phyloP scores from a whole-genome alignment of 2,888 invertebrate genomes.

The Drosophila ustulata region DNA sequence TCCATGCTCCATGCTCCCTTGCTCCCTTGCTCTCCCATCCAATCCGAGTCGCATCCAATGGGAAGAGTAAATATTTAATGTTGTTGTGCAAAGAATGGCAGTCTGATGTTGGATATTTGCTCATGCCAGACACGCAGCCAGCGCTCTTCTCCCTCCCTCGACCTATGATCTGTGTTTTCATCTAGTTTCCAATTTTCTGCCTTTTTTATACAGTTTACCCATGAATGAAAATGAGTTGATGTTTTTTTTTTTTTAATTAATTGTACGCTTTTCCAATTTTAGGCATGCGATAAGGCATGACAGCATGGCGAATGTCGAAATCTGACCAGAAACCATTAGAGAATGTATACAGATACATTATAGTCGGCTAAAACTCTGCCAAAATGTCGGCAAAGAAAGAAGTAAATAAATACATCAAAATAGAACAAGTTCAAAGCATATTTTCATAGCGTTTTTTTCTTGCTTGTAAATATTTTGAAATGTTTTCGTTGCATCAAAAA shows the following conservation, averaged over 20 bases:
- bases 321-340: conserved; percentile 20
- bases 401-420: conserved; percentile 50
- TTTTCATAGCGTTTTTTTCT: conserved; percentile 20
- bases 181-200: conserved; percentile 16
- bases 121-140: conserved; percentile 56
- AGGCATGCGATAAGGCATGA: conserved; percentile 53
- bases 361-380: conserved; percentile 33
- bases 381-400: not conserved
- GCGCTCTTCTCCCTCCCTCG: not conserved
- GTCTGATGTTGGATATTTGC: conserved; percentile 63
- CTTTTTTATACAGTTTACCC: conserved; percentile 23
- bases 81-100: conserved; percentile 64
- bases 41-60: conserved; percentile 8
- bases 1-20: not conserved
- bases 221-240: conserved; percentile 21
- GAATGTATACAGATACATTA: not conserved
- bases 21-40: not conserved
- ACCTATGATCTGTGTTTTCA: conserved; percentile 17
- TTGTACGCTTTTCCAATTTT: conserved; percentile 58
- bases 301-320: conserved; percentile 41
- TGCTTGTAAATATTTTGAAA: conserved; percentile 57
- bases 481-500: conserved; percentile 46
- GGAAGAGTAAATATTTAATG: conserved; percentile 54
- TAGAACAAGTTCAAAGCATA: conserved; percentile 58
- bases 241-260: conserved; percentile 59